phyloP scores from a whole-genome alignment of 1,140 invertebrate species.

The Asbolus verrucosus region DNA sequence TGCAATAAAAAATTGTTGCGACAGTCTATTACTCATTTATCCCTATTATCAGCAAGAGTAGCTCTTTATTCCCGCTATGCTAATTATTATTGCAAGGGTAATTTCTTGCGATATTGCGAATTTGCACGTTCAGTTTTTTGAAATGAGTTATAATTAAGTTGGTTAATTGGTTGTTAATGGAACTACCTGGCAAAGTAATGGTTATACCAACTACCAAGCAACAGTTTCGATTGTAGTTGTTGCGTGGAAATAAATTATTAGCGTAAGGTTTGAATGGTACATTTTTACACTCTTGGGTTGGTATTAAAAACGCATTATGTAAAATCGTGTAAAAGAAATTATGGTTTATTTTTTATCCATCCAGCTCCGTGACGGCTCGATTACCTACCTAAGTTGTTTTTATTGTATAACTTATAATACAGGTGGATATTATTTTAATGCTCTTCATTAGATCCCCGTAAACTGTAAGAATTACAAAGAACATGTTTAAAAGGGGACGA shows the following conservation, averaged over 20 bases:
- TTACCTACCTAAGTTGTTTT: not conserved
- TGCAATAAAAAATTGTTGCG: not conserved
- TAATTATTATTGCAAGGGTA: too few relatives aligned
- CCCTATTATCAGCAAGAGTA: not conserved
- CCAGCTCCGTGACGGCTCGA: conserved; percentile 32
- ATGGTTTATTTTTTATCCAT: conserved; percentile 16
- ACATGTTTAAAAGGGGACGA: too few relatives aligned
- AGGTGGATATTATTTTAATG: conserved; percentile 33
- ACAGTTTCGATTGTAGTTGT: conserved; percentile 16
- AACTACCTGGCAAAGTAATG: too few relatives aligned
- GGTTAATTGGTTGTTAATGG: conserved; percentile 28
- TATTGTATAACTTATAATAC: not conserved
- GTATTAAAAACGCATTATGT: conserved; percentile 39
- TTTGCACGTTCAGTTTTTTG: not conserved
- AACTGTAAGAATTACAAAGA: conserved; percentile 19
- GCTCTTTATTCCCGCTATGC: too few relatives aligned
- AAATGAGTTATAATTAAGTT: conserved; percentile 9
- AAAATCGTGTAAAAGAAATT: conserved; percentile 36
- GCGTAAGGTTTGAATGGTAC: conserved; percentile 23
- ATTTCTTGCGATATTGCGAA: too few relatives aligned
- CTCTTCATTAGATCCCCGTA: conserved; percentile 15
- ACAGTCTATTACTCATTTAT: conserved; percentile 11
- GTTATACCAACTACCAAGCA: too few relatives aligned
- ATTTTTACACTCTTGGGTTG: conserved; percentile 22
- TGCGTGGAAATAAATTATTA: conserved; percentile 32